Conservation (phyloP, 2,888 invertebrate species). For the Drosophila barbarae region DNA sequence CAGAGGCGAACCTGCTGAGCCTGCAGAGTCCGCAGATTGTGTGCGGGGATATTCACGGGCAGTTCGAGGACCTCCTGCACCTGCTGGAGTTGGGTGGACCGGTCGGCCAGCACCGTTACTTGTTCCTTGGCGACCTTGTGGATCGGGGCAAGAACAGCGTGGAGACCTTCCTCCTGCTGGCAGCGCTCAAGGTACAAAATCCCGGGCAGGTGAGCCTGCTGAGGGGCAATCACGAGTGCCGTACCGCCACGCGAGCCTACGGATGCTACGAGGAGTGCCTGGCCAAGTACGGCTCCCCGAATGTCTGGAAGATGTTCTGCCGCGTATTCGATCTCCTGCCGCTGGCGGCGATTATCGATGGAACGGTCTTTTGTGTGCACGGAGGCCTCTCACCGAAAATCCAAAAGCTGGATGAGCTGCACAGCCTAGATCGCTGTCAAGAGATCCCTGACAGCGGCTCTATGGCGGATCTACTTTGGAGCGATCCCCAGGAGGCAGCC, state of each 20-base stretch:
- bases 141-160: slow-evolving; percentile 99
- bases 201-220: slow-evolving; percentile 93
- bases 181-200: slow-evolving; percentile 96
- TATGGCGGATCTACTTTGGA: slow-evolving; percentile 99
- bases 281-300: slow-evolving; percentile 98
- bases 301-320: slow-evolving; percentile 99
- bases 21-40: slow-evolving; percentile 98
- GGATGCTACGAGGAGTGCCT: slow-evolving; percentile 99
- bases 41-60: slow-evolving; percentile 99
- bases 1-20: slow-evolving; percentile 98
- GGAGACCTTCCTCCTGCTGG: slow-evolving; percentile 96
- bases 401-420: slow-evolving; percentile 96
- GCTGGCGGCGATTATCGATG: slow-evolving; percentile 98
- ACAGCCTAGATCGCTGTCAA: slow-evolving; percentile 95
- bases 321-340: slow-evolving; percentile 98
- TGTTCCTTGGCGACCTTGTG: slow-evolving; percentile 99
- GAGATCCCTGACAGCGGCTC: slow-evolving; percentile 99
- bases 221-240: slow-evolving; percentile 98
- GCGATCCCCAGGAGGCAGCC: slow-evolving; percentile 98
- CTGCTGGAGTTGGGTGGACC: slow-evolving; percentile 98
- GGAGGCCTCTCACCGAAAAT: slow-evolving; percentile 98
- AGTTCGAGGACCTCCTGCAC: slow-evolving; percentile 97
- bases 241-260: slow-evolving; percentile 98
- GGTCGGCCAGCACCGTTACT: slow-evolving; percentile 98
- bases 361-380: slow-evolving; percentile 96